phyloP scores from a whole-genome alignment of 64 coral and sea anemone genomes.

The Montipora foliosa region DNA sequence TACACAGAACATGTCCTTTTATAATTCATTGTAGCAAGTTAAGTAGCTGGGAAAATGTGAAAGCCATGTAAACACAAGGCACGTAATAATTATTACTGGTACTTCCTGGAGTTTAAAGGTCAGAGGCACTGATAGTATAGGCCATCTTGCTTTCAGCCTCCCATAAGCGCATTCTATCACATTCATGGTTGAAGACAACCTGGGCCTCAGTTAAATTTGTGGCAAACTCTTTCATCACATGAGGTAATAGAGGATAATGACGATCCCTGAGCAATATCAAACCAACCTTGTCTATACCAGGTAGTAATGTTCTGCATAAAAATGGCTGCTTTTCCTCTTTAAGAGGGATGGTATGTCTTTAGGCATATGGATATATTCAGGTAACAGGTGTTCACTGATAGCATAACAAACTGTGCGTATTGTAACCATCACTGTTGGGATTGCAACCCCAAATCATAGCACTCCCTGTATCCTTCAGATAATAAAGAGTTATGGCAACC shows the following conservation, averaged over 20 bases:
- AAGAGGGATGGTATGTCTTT: background rate
- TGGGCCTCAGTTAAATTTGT: background rate
- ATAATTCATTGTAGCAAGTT: too few relatives aligned
- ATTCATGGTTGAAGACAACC: conserved; percentile 69
- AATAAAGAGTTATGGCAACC: too few relatives aligned
- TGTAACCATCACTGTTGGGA: background rate
- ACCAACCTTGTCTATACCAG: conserved; percentile 53
- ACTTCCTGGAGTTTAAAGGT: conserved; percentile 54
- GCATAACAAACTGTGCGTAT: background rate
- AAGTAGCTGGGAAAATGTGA: too few relatives aligned
- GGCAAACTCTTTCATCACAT: conserved; percentile 63
- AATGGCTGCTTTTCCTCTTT: conserved; percentile 8
- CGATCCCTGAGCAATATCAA: conserved; percentile 29
- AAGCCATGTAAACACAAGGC: conserved; percentile 1
- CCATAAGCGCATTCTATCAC: conserved; percentile 56
- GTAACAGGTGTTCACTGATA: background rate
- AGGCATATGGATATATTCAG: background rate
- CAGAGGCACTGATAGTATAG: conserved; percentile 11
- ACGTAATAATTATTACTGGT: conserved; percentile 28
- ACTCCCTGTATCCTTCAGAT: too few relatives aligned
- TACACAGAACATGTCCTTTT: too few relatives aligned
- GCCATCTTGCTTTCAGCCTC: conserved; percentile 37
- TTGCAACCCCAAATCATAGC: background rate
- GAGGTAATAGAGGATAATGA: conserved; percentile 37
- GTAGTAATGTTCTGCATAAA: conserved; percentile 44